These are phyloP conservation scores for Brenthis hecate DNA, from an alignment of 2,888 invertebrate genomes.

Conservation along the genomic window DNA sequence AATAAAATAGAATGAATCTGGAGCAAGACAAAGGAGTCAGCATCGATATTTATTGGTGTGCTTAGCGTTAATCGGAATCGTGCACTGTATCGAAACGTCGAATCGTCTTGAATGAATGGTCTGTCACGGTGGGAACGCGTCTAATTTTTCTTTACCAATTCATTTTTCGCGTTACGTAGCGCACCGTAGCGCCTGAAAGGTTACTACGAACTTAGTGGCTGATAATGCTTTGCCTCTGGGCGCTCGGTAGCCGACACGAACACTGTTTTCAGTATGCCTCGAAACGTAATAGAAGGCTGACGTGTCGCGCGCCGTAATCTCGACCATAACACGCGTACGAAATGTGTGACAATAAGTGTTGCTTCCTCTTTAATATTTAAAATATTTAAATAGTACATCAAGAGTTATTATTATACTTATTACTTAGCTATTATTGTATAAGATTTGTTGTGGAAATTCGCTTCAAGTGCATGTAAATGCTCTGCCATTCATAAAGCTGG, in stretches of 20 bases:
- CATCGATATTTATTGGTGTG: slow-evolving; percentile 80
- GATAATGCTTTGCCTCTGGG: slow-evolving; percentile 32
- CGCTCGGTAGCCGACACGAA: slow-evolving; percentile 50
- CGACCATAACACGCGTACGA: slow-evolving; percentile 63
- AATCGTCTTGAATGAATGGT: slow-evolving; percentile 66
- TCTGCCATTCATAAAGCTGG: slow-evolving; percentile 13
- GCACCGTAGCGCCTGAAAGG: slow-evolving; percentile 59
- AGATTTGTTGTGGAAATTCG: slow-evolving; percentile 22
- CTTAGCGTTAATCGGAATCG: slow-evolving; percentile 81
- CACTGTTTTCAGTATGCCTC: slow-evolving; percentile 63
- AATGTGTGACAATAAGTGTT: slow-evolving; percentile 82
- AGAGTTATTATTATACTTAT: slow-evolving; percentile 23
- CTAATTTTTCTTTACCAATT: slow-evolving; percentile 70
- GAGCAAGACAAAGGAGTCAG: slow-evolving; percentile 77
- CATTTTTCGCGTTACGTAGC: slow-evolving; percentile 65
- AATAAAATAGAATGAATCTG: slow-evolving; percentile 75
- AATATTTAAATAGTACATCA: slow-evolving; percentile 32
- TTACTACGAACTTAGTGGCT: slow-evolving; percentile 44
- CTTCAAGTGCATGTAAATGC: not conserved
- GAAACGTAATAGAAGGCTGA: slow-evolving; percentile 59
- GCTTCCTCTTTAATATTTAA: slow-evolving; percentile 63
- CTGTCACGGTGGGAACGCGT: slow-evolving; percentile 68
- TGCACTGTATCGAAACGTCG: slow-evolving; percentile 66
- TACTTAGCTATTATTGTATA: not conserved
- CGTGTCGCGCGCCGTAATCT: slow-evolving; percentile 60